These are phyloP conservation scores for Stomatorhinus ivindoensis DNA, from an alignment of 2,113 vertebrate species.

Conservation along the genomic window DNA sequence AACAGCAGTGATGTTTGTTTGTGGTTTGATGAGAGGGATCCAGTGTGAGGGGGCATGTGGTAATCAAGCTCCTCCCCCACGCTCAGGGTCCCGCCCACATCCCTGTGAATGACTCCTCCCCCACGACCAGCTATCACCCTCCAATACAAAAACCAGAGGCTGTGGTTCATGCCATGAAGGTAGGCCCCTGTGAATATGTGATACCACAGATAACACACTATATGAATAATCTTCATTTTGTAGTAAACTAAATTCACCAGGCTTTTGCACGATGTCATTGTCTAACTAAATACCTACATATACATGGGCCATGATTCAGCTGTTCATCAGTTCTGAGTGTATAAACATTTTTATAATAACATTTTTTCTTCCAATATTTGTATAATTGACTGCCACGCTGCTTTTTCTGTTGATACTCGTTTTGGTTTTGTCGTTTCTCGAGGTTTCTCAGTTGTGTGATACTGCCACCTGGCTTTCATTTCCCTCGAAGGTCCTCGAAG, in stretches of 20 bases:
- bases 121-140: slow-evolving; percentile 70
- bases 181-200: slow-evolving; percentile 33
- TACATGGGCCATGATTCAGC: neutral
- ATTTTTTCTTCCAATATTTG: neutral
- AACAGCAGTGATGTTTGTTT: neutral
- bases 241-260: neutral
- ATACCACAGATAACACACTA: neutral
- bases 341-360: neutral
- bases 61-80: neutral
- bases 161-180: slow-evolving; percentile 94
- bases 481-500: slow-evolving; percentile 78
- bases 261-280: neutral
- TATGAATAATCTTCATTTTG: neutral
- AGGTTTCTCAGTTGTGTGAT: neutral
- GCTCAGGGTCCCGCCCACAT: slow-evolving; percentile 70
- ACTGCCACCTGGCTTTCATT: neutral
- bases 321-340: neutral
- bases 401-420: neutral
- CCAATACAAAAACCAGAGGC: slow-evolving; percentile 86
- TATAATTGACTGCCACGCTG: neutral
- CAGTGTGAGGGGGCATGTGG: neutral
- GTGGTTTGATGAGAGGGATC: neutral
- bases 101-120: slow-evolving; percentile 71
- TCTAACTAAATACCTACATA: neutral
- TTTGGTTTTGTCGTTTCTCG: neutral